phyloP scores from a whole-genome alignment of 2,113 vertebrate genomes.

The Grammomys dolichurus region DNA sequence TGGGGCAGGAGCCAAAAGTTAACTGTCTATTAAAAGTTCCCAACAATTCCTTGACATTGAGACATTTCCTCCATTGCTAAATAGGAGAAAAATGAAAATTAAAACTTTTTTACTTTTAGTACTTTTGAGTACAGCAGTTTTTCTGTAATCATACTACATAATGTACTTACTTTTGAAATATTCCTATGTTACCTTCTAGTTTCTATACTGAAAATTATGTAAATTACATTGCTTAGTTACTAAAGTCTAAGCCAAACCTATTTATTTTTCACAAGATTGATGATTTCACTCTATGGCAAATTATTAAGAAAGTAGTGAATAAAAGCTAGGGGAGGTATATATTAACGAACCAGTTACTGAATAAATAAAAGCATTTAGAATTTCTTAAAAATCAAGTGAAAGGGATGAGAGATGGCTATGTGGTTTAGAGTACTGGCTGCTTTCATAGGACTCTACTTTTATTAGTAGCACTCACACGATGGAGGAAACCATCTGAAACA shows the following conservation, averaged over 20 bases:
- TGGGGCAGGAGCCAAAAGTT: background rate
- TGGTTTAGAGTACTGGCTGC: background rate
- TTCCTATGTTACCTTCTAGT: fast-evolving
- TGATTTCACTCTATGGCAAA: background rate
- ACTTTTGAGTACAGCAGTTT: background rate
- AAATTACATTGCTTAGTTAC: background rate
- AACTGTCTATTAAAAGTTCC: background rate
- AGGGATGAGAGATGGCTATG: too few species aligned
- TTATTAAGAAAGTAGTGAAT: slow-evolving; percentile 19
- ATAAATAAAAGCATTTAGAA: background rate
- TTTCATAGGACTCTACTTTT: background rate
- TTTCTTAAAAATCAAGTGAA: background rate
- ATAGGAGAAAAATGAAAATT: background rate
- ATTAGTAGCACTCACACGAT: background rate
- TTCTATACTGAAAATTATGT: background rate
- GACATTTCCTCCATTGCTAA: background rate
- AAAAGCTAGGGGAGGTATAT: background rate
- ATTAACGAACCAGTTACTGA: background rate
- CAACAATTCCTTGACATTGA: background rate
- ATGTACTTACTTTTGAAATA: background rate
- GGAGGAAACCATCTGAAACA: background rate
- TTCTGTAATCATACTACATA: background rate
- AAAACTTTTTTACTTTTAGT: background rate
- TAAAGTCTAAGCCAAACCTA: background rate
- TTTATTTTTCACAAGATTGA: background rate